Conservation (phyloP, 2,113 vertebrate genomes). For the Drymodes brunneopygia region DNA sequence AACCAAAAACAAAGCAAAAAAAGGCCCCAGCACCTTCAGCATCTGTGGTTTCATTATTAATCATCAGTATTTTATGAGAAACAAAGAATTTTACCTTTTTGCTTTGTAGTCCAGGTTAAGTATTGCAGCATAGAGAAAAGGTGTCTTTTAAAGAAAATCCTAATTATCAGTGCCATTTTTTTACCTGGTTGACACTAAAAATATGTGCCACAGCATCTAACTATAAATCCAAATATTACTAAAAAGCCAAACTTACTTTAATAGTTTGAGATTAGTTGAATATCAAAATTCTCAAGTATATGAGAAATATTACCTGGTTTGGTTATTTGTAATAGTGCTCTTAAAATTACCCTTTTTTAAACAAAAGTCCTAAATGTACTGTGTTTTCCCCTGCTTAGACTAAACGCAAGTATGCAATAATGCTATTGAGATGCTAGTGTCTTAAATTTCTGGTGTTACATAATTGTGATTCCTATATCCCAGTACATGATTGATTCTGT, state of each 20-base stretch:
- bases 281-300: background rate
- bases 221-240: background rate
- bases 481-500: background rate
- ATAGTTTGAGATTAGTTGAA: background rate
- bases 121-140: background rate
- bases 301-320: background rate
- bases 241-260: background rate
- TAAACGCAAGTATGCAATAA: background rate
- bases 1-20: background rate
- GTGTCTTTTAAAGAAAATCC: background rate
- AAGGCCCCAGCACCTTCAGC: rapidly evolving
- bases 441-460: background rate
- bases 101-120: background rate
- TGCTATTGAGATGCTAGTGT: background rate
- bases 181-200: background rate
- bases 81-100: background rate
- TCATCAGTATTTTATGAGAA: background rate
- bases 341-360: background rate
- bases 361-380: background rate
- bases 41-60: background rate
- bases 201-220: background rate
- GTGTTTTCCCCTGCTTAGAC: background rate
- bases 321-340: rapidly evolving
- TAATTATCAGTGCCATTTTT: background rate
- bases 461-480: background rate